Evolutionary conservation across 1,140 invertebrate species (phyloP).

Genomic region (Battus philenor): DNA sequence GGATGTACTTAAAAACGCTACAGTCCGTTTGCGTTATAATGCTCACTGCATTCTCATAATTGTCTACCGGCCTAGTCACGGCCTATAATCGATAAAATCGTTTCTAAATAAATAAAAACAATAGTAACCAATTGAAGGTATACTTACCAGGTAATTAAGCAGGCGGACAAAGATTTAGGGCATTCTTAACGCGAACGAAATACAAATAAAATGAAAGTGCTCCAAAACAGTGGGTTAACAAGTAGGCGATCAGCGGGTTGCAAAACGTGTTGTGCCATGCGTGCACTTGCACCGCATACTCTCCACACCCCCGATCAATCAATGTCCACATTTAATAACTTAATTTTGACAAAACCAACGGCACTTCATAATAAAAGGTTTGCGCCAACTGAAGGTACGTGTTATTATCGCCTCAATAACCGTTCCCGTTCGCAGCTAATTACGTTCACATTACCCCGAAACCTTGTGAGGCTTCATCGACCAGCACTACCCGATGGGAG

Average conservation of each 20-base stretch:
- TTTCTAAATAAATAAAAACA: too few relatives aligned
- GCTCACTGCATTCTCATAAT: too few relatives aligned
- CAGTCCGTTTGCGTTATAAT: too few relatives aligned
- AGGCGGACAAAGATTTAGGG: too few relatives aligned
- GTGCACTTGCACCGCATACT: conserved; percentile 54
- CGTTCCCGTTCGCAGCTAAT: conserved; percentile 44
- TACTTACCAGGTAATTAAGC: too few relatives aligned
- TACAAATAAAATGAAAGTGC: not conserved
- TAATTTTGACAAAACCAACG: conserved; percentile 54
- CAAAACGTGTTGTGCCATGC: conserved; percentile 18
- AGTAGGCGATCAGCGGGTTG: not conserved
- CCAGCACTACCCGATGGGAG: conserved; percentile 52
- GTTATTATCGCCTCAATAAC: conserved; percentile 46
- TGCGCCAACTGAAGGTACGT: conserved; percentile 33
- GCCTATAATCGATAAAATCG: too few relatives aligned
- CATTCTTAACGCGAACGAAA: not conserved
- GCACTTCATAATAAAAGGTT: conserved; percentile 53
- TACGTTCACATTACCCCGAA: conserved; percentile 36
- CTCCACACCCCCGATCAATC: conserved; percentile 54
- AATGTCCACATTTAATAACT: conserved; percentile 63
- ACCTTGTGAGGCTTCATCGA: conserved; percentile 54
- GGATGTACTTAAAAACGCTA: too few relatives aligned
- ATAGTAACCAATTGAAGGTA: too few relatives aligned
- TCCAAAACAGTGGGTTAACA: too few relatives aligned
- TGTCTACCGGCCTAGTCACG: too few relatives aligned